Conservation (phyloP, 2,797 vertebrate genomes). For the Chiroxiphia lanceolata region DNA sequence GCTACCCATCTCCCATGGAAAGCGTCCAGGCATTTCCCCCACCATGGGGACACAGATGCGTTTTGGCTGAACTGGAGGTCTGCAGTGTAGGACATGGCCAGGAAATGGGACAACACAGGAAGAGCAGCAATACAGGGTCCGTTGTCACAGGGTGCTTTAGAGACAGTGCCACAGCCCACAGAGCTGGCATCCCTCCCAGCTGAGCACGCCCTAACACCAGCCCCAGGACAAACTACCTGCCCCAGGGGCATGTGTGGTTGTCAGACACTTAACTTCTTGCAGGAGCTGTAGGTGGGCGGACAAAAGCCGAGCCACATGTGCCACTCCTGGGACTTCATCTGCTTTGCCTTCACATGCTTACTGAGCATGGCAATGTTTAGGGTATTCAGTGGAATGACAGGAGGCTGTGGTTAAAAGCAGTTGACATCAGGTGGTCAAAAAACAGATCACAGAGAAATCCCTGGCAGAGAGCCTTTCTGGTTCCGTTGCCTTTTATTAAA, state of each 20-base stretch:
- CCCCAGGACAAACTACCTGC: neutral
- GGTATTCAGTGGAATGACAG: neutral
- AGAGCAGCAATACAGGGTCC: neutral
- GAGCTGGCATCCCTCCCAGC: neutral
- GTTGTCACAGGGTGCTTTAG: neutral
- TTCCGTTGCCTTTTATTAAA: neutral
- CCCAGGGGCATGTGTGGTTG: accelerated
- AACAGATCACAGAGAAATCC: neutral
- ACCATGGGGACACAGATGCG: accelerated
- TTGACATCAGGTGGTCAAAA: neutral
- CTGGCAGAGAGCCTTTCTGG: neutral
- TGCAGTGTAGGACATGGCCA: neutral
- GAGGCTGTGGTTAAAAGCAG: neutral
- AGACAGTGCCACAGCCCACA: neutral
- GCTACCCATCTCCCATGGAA: neutral
- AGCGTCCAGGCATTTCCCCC: accelerated
- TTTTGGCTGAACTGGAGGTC: neutral
- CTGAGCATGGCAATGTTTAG: neutral
- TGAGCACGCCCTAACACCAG: neutral
- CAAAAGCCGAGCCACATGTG: accelerated
- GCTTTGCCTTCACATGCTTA: neutral
- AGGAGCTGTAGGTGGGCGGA: neutral
- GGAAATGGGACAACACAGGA: neutral
- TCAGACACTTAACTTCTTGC: neutral
- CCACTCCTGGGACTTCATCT: neutral